Base-by-base conservation (phyloP, 2,888 invertebrate species). In the Chymomyza procnemis region DNA sequence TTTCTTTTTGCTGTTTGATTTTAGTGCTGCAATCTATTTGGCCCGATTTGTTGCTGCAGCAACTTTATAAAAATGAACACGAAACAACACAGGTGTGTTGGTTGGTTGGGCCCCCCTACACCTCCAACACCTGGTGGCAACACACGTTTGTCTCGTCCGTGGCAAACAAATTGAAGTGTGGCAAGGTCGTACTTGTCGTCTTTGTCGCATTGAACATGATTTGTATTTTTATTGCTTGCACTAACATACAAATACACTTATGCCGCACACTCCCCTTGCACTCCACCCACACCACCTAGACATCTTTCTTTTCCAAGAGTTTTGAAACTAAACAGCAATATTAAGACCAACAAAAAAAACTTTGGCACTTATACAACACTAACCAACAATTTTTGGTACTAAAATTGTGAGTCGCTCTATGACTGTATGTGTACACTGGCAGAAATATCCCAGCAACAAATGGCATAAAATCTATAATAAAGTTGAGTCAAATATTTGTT, bases 221-320 rank as follows among this genome's bases (percentile, higher is more conserved):
- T 79, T 76, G 72, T 74, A 61, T 71, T 79, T 76, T 70, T 72
- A 70, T 78, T 76, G 75, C 67, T 8, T 21, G 54, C 5, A 19
- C 21, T 78, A 69, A 78, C 72, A 75, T 66, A 76, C 72, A 75
- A 34, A 50, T 67, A 69, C 58, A 64, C 67, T 56, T 22, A 47
- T 34, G 19, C 30, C 18, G n/a, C 19, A 34, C 18, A 57, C 34
- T 1, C 30, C 0, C 34, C 50, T 54, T 30, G 34, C 46, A 30
- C 18, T 59, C 22, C 21, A 63, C 34, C 34, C 16, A 41, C 57
- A 22, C 8, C 63, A 64, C 64, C 26, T 26, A 26, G 26, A 26
- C 26, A 6, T 26, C 26, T 5, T 26, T 12, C 34, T 8, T 41
- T 41, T 9, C 34, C 1, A 3, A 26, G 26, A 26, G 26, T 26